A percentile compares a stretch with the other conserved stretches of the same genome.
Evolutionary conservation across 2,113 vertebrate species (phyloP).

Genomic region (rat (Rattus norvegicus)): DNA sequence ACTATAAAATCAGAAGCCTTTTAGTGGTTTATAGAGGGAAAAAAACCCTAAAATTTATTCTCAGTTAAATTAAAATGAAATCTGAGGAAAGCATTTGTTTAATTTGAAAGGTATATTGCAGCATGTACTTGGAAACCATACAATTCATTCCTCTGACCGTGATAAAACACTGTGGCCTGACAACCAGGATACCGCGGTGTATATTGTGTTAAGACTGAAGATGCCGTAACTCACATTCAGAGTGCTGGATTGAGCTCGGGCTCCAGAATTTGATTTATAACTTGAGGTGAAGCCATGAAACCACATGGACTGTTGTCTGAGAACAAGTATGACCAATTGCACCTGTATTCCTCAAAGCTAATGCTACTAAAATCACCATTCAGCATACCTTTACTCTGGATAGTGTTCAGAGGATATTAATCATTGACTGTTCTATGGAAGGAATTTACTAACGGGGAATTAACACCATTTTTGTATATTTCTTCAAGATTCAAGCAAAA

Average conservation of each 20-base stretch:
- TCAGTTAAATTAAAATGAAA: constrained; percentile 55
- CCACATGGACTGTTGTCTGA: constrained; percentile 75
- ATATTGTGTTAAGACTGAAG: constrained; percentile 63
- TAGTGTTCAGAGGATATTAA: constrained; percentile 79
- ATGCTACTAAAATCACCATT: constrained; percentile 77
- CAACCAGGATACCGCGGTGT: constrained; percentile 37
- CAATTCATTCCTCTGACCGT: constrained; percentile 62
- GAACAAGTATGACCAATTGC: constrained; percentile 83
- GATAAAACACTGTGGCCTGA: constrained; percentile 16
- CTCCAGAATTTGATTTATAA: constrained; percentile 84
- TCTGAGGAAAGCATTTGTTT: constrained; percentile 36
- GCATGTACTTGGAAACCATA: constrained; percentile 66
- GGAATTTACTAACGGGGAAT: constrained; percentile 77
- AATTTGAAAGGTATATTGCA: constrained; percentile 53
- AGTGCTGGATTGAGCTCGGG: constrained; percentile 73
- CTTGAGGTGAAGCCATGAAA: constrained; percentile 77
- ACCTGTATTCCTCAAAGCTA: constrained; percentile 81
- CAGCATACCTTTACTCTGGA: constrained; percentile 81
- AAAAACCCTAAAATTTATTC: background rate
- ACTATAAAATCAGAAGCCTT: constrained; percentile 44
- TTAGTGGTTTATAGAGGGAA: constrained; percentile 8
- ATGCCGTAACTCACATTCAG: constrained; percentile 75
- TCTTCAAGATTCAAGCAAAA: constrained; percentile 61
- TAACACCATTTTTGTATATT: constrained; percentile 73
- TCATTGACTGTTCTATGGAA: constrained; percentile 69